These are phyloP conservation scores for Vireo altiloquus DNA, from an alignment of 2,113 vertebrate genomes.

Conservation along the genomic window DNA sequence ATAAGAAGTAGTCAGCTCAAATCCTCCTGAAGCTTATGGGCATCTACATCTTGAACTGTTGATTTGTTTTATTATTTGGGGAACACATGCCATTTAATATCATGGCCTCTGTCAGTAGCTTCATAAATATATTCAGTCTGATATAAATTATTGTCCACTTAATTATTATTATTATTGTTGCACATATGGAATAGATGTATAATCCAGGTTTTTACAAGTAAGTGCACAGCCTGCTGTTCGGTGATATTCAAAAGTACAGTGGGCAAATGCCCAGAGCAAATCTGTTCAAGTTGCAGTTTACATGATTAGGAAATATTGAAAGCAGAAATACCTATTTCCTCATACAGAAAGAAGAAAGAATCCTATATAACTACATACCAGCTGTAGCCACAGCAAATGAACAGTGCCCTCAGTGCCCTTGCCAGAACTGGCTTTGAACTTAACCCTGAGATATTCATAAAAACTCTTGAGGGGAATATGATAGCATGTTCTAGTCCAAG, in stretches of 20 bases:
- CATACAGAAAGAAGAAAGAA: not conserved
- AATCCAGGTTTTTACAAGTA: not conserved
- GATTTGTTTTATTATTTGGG: not conserved
- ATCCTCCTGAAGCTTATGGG: not conserved
- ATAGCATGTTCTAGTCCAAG: not conserved
- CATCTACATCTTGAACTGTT: not conserved
- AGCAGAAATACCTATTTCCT: not conserved
- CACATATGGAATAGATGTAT: not conserved
- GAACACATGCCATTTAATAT: not conserved
- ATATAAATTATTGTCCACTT: not conserved
- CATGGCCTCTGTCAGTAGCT: not conserved
- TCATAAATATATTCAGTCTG: not conserved
- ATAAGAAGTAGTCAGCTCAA: not conserved
- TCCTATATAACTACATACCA: not conserved
- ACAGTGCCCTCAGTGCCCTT: not conserved
- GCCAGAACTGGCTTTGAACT: not conserved
- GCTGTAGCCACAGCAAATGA: not conserved
- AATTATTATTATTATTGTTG: not conserved
- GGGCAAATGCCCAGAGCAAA: not conserved
- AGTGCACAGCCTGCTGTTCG: not conserved
- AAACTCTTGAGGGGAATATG: not conserved
- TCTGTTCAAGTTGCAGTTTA: not conserved
- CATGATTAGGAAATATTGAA: not conserved
- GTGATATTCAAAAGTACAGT: not conserved
- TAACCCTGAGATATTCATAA: not conserved